phyloP scores from a whole-genome alignment of 2,113 vertebrate species.

The Xyrauchen texanus region DNA sequence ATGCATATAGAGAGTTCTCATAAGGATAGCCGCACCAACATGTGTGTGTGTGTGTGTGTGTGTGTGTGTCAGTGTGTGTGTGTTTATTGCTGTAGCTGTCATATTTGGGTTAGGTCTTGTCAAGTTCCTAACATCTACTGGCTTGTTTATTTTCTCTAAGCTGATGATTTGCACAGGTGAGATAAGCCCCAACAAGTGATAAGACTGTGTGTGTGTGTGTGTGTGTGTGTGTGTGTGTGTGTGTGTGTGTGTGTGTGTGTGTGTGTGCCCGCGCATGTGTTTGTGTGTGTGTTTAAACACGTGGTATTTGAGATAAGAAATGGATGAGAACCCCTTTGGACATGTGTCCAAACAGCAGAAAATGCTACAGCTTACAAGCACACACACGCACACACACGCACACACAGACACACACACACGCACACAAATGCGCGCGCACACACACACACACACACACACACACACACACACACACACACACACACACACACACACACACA shows the following conservation, averaged over 20 bases:
- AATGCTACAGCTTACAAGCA: background rate
- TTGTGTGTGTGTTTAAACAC: slow-evolving; percentile 2
- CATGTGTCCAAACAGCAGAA: background rate
- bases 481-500: background rate
- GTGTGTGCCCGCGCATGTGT: too few relatives aligned
- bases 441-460: background rate
- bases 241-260: too few relatives aligned
- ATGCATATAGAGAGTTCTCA: too few relatives aligned
- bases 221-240: too few relatives aligned
- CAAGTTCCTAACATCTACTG: slow-evolving; percentile 2
- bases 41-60: too few relatives aligned
- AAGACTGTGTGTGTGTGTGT: slow-evolving; percentile 19
- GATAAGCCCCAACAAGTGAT: slow-evolving; percentile 34
- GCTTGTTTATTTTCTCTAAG: slow-evolving; percentile 32
- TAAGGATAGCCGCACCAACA: too few relatives aligned
- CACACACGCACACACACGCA: too few relatives aligned
- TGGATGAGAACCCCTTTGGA: slow-evolving; percentile 34
- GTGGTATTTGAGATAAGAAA: slow-evolving; percentile 44
- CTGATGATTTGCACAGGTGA: slow-evolving; percentile 42
- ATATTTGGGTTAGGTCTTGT: slow-evolving; percentile 36
- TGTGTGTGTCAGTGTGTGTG: background rate
- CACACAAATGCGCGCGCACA: too few relatives aligned
- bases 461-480: background rate
- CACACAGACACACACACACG: too few relatives aligned
- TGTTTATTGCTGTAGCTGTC: background rate